A percentile compares a stretch with the other conserved stretches of the same genome.
phyloP scores from a whole-genome alignment of 2,113 vertebrate genomes.

The Micronycteris hirsuta region DNA sequence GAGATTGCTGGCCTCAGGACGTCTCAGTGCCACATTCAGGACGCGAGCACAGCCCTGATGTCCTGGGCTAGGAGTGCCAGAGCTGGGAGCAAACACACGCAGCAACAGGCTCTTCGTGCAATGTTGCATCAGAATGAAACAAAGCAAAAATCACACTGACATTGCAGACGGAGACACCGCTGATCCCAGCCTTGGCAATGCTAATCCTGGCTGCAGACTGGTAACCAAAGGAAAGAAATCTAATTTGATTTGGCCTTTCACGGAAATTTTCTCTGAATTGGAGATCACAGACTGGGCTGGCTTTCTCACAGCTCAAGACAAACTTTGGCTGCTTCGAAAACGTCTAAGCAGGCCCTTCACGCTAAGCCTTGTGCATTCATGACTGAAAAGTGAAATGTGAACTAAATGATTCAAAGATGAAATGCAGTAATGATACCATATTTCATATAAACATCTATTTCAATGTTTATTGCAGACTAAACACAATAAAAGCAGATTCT shows the following conservation, averaged over 20 bases:
- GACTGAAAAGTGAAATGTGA: neutral
- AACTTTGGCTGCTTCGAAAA: neutral
- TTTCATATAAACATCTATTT: slow-evolving; percentile 11
- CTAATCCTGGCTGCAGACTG: neutral
- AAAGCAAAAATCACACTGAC: neutral
- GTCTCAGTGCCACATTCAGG: neutral
- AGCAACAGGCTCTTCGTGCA: neutral
- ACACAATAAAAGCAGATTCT: neutral
- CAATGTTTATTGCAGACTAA: neutral
- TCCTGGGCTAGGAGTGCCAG: neutral
- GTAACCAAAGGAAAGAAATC: neutral
- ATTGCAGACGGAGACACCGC: neutral
- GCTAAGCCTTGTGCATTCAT: neutral
- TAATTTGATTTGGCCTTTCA: neutral
- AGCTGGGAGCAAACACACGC: neutral
- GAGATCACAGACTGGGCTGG: rapidly evolving
- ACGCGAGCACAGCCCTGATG: neutral
- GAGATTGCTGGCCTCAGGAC: neutral
- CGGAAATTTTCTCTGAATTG: neutral
- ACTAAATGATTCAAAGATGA: neutral
- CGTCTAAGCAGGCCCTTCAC: neutral
- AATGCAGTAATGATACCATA: neutral
- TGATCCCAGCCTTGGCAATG: neutral
- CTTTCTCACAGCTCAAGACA: neutral
- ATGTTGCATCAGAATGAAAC: neutral